Evolutionary conservation across 1,140 invertebrate species (phyloP), one percentile per base, ranked within the genome.

Genomic region (Caenorhabditis remanei): DNA sequence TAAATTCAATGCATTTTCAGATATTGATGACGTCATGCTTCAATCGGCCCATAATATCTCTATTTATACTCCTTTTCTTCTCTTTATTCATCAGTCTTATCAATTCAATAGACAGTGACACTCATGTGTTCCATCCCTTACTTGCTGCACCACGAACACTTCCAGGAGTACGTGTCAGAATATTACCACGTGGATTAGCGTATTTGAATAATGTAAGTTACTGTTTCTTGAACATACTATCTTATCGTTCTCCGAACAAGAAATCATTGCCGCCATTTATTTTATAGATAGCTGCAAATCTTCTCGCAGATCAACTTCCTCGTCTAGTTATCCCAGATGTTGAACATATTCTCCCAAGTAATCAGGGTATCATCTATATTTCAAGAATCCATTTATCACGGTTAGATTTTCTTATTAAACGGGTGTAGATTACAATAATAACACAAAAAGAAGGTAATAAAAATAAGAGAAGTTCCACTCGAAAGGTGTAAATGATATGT

Each of bases 281-380:
- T 32, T 65, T 87, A n/a, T 55, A 89, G 88, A 83, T 89, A 32
- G 88, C 89, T 11, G 48, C 89, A 4, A 88, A 89, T 56, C 46
- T 89, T 13, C 63, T 89, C 0, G 89, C 88, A n/a, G 85, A 87
- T 82, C 88, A 89, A 58, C 67, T 89, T 5, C 89, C 89, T 40
- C 79, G 84, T 13, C 56, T 89, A 3, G 61, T 87, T 11, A 87
- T 89, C 61, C 89, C 89, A 21, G 79, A 88, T 56, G 85, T 89
- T 13, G 83, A 89, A 55, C 89, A 89, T 46, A 63, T 61, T 48
- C 65, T 89, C 0, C 85, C 85, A 2, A 84, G 50, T 40, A 86
- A 87, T n/a, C 89, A 89, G 48, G 89, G 89, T 9, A 83, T 86
- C 67, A 87, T 88, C 24, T 63, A 87, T 48, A 87, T 88, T n/a